A percentile compares a stretch with the other conserved stretches of the same genome.
Evolutionary conservation across 2,797 vertebrate species (phyloP).

Genomic region (Chrysolophus pictus): DNA sequence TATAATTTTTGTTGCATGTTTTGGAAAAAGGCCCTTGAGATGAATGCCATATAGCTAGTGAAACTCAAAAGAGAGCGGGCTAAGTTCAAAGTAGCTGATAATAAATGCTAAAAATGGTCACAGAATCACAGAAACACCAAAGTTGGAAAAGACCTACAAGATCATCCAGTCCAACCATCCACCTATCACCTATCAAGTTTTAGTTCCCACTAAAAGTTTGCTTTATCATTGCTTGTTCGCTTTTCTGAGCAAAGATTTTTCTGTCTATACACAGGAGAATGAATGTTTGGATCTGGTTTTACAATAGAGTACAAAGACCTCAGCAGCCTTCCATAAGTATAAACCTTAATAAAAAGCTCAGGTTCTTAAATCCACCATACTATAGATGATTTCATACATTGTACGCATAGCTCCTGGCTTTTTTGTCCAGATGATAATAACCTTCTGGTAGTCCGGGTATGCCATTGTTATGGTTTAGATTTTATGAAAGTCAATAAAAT

Average conservation of each 20-base stretch:
- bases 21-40: not conserved
- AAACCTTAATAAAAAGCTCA: not conserved
- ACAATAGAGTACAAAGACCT: not conserved
- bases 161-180: no score
- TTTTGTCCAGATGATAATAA: not conserved
- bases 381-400: not conserved
- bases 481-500: not conserved
- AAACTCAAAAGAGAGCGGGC: not conserved
- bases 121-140: no score
- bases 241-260: not conserved
- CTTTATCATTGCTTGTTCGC: not conserved
- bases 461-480: not conserved
- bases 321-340: not conserved
- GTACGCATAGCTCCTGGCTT: not conserved
- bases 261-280: not conserved
- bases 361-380: not conserved
- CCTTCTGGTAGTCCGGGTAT: not conserved
- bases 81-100: slow-evolving; percentile 31
- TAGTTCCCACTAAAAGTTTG: no score
- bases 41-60: not conserved
- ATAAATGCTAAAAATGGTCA: slow-evolving; percentile 10
- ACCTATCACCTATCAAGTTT: no score
- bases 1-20: not conserved
- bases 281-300: not conserved
- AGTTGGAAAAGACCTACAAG: no score